Evolutionary conservation across 2,797 vertebrate species (phyloP).

Genomic region (Melanotaenia trifasciata): DNA sequence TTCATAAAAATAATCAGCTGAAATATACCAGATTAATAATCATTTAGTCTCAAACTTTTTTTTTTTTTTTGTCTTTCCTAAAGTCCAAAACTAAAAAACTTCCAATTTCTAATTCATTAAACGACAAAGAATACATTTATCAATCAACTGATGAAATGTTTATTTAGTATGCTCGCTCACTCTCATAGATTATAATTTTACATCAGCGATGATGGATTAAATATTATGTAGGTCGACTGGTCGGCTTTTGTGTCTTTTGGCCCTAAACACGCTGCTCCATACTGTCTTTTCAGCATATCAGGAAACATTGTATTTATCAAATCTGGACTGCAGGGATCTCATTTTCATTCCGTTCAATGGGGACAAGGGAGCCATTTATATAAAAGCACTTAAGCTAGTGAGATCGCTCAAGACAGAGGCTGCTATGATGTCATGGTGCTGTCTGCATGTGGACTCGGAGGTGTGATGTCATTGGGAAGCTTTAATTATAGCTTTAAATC

Average conservation of each 20-base stretch:
- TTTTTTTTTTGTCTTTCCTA: no score
- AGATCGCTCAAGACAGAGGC: slow-evolving; percentile 41
- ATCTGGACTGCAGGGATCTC: slow-evolving; percentile 43
- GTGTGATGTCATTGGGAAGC: slow-evolving; percentile 49
- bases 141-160: no score
- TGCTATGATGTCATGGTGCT: slow-evolving; percentile 50
- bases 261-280: background rate
- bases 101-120: no score
- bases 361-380: slow-evolving; percentile 35
- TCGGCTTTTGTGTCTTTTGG: background rate
- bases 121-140: no score
- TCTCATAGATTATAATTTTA: background rate
- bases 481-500: slow-evolving; percentile 30
- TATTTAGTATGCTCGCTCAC: background rate
- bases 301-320: slow-evolving; percentile 48
- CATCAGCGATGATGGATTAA: background rate
- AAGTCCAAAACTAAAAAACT: no score
- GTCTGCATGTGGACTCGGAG: slow-evolving; percentile 26
- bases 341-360: slow-evolving; percentile 46
- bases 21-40: no score
- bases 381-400: slow-evolving; percentile 79
- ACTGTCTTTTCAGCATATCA: slow-evolving; percentile 1
- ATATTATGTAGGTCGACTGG: background rate
- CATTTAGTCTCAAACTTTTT: no score
- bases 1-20: no score